These are phyloP conservation scores for Maccullochella peelii DNA, from an alignment of 2,113 vertebrate genomes.

Conservation along the genomic window DNA sequence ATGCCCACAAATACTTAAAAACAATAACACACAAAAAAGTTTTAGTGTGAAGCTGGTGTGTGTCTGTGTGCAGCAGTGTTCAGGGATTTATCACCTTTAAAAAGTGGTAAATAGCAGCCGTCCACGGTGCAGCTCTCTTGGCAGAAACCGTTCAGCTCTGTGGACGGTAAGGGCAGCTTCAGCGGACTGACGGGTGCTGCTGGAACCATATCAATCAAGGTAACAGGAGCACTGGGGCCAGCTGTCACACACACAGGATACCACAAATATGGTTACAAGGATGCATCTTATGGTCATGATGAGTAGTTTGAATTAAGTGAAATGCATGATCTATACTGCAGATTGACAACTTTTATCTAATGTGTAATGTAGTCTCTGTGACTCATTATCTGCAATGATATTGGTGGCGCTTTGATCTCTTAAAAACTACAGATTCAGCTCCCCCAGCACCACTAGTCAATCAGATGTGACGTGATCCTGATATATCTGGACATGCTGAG, in stretches of 20 bases:
- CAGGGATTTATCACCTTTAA: conserved; percentile 46
- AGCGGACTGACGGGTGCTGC: background rate
- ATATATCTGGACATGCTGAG: background rate
- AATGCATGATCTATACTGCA: background rate
- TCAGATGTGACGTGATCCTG: background rate
- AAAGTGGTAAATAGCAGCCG: conserved; percentile 11
- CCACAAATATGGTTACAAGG: background rate
- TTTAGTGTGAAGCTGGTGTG: background rate
- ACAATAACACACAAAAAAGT: background rate
- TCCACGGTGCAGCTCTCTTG: conserved; percentile 35
- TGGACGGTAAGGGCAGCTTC: conserved; percentile 8
- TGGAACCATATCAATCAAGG: background rate
- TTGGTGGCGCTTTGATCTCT: background rate
- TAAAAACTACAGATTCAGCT: no score
- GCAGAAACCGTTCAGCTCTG: conserved; percentile 34
- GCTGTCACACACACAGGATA: conserved; percentile 35
- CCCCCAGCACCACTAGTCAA: background rate
- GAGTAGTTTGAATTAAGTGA: background rate
- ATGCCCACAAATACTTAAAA: background rate
- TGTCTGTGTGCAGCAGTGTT: background rate
- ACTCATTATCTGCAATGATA: background rate
- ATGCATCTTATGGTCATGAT: background rate
- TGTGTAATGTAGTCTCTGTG: background rate
- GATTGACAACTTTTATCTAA: background rate
- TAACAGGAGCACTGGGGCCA: background rate